Percentiles rank a stretch among this genome's conserved stretches.
phyloP scores from a whole-genome alignment of 2,113 vertebrate genomes.

The Nothocercus nigrocapillus region DNA sequence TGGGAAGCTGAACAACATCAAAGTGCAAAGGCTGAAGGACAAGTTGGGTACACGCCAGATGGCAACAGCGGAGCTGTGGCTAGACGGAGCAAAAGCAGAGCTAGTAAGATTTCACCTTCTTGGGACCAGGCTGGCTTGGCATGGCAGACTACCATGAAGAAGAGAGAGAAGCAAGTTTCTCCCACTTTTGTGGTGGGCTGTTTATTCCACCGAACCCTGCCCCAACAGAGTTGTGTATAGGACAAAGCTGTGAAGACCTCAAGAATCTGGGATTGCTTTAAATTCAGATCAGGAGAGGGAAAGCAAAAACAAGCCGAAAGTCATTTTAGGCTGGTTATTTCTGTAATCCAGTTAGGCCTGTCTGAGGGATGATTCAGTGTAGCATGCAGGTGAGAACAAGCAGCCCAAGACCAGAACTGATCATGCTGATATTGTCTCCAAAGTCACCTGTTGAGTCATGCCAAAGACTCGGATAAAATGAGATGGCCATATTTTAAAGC shows the following conservation, averaged over 20 bases:
- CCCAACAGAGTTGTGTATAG: neutral
- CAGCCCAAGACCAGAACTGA: neutral
- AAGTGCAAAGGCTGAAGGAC: constrained; percentile 88
- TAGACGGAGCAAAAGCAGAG: constrained; percentile 81
- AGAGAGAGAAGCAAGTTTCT: neutral
- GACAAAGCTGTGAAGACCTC: neutral
- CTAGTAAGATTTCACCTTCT: constrained; percentile 61
- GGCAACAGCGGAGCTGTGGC: constrained; percentile 88
- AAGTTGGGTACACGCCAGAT: constrained; percentile 88
- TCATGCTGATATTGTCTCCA: neutral
- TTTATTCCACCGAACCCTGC: neutral
- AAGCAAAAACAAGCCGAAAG: neutral
- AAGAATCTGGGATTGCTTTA: too few relatives aligned
- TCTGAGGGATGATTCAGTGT: neutral
- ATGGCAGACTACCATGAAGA: rapidly evolving
- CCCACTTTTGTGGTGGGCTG: neutral
- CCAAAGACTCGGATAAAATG: neutral
- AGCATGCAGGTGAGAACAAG: neutral
- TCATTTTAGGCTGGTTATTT: neutral
- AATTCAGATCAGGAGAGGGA: too few relatives aligned
- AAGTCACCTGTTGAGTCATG: neutral
- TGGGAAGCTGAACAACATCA: constrained; percentile 80
- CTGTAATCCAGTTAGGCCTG: neutral
- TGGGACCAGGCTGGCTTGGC: neutral
- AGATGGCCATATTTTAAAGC: neutral